Evolutionary conservation across 1,140 invertebrate species (phyloP), one percentile per base, ranked within the genome.

Genomic region (Hycleus cichorii): DNA sequence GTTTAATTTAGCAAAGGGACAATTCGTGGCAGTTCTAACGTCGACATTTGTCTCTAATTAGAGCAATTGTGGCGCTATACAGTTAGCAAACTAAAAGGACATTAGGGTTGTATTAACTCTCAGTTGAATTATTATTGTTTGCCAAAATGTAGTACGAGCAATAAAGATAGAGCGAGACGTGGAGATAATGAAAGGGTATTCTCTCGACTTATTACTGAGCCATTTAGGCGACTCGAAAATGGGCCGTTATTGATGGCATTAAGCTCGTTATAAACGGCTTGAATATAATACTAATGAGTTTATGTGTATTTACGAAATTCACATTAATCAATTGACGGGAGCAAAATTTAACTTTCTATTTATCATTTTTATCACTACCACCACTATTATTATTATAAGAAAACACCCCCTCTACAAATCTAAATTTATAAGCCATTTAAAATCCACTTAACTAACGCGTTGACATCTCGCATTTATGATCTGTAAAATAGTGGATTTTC

Each of bases 1-100:
- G 32, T 32, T 32, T 32, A 32, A 32, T 32, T 32, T 32, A 32
- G 4, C 1, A 4, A 32, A 32, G 32, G 32, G 32, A 32, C 32
- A 32, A 32, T 32, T 53, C 51, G 46, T 46, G 51, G 45, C 49
- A 51, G 40, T 24, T 9, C 9, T 49, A 49, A 51, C 54, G 63
- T 57, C 61, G 47, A 65, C 60, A 65, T 65, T 65, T 65, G 64
- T 65, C 58, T 61, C 60, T 60, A 65, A 65, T 65, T 65, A 65
- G 64, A 60, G 64, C 64, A 63, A 65, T 65, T 65, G 64, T 63
- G 62, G 60, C 44, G 7, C 2, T 32, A 32, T 7, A 49, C 58
- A 55, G 51, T 54, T 60, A 49, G 52, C 40, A 46, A 49, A 55
- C 52, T 65, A 32, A 51, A 27, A 59, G 39, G 57, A 53, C 64